A percentile compares a stretch with the other conserved stretches of the same genome.
These are phyloP conservation scores for Drosophila carrolli DNA, from an alignment of 1,140 invertebrate genomes.

Conservation along the genomic window DNA sequence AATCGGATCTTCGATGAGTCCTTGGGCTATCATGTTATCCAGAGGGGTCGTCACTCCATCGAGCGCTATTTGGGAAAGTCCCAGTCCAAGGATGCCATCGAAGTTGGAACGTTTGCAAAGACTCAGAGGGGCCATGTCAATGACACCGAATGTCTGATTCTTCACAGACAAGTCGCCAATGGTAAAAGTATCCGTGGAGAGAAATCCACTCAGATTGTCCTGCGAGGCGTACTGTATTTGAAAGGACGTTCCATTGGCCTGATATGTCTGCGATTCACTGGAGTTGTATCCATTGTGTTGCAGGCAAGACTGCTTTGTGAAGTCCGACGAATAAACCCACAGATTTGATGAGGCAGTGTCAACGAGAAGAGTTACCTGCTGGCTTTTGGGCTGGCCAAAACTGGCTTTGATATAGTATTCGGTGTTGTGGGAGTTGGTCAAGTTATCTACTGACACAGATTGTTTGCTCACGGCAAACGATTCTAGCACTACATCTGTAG, in stretches of 20 bases:
- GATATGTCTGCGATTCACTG: conserved; percentile 92
- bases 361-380: conserved; percentile 92
- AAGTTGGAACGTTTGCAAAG: conserved; percentile 97
- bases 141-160: conserved; percentile 98
- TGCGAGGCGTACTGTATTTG: conserved; percentile 95
- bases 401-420: conserved; percentile 98
- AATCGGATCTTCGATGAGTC: conserved; percentile 90
- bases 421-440: conserved; percentile 88
- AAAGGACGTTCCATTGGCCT: conserved; percentile 94
- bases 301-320: conserved; percentile 90
- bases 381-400: conserved; percentile 92
- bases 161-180: conserved; percentile 88
- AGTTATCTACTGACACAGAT: background rate
- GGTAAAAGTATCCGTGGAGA: conserved; percentile 93
- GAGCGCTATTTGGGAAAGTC: conserved; percentile 93
- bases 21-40: conserved; percentile 95
- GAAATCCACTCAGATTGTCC: conserved; percentile 88
- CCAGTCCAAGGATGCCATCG: conserved; percentile 98
- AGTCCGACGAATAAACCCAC: conserved; percentile 98
- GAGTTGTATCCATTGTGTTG: conserved; percentile 96
- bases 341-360: conserved; percentile 99
- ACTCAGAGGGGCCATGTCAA: conserved; percentile 92
- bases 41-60: conserved; percentile 96
- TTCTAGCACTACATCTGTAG: no score
- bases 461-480: background rate